These are phyloP conservation scores for Crossoptilon crossoptilon DNA, from an alignment of 2,797 vertebrate species.

Conservation along the genomic window DNA sequence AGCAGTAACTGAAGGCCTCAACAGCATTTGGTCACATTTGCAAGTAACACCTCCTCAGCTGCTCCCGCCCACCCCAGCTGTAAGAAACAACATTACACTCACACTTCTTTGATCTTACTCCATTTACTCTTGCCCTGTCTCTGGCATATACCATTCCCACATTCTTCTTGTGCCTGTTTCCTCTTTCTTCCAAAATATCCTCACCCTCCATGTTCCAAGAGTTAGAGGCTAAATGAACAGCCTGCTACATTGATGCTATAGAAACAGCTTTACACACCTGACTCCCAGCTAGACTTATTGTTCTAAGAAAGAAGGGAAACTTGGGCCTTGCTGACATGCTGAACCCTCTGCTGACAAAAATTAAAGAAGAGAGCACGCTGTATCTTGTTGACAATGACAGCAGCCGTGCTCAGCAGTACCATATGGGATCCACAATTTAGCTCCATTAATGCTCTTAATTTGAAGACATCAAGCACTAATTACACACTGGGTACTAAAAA, in stretches of 20 bases:
- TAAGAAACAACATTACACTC: background rate
- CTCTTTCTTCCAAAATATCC: background rate
- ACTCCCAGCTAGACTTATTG: background rate
- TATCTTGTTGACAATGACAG: constrained; percentile 83
- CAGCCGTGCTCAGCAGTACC: constrained; percentile 85
- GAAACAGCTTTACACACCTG: background rate
- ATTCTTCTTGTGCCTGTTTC: background rate
- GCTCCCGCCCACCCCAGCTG: background rate
- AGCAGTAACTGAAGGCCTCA: background rate
- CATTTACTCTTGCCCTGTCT: background rate
- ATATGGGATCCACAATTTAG: constrained; percentile 93
- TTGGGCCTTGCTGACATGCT: constrained; percentile 21
- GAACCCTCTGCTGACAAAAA: constrained; percentile 66
- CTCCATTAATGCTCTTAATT: constrained; percentile 94
- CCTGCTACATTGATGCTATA: rapidly evolving
- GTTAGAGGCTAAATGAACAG: background rate
- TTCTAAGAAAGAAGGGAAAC: constrained; percentile 10
- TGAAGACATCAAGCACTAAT: constrained; percentile 87
- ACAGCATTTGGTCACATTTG: background rate
- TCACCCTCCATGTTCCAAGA: background rate
- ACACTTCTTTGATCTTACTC: background rate
- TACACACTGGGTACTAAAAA: constrained; percentile 87
- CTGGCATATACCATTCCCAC: background rate
- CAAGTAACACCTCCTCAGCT: background rate
- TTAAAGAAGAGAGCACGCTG: constrained; percentile 68